Evolutionary conservation across 2,888 invertebrate species (phyloP), one percentile per base, ranked within the genome.

Genomic region (Mongoloraphidia duomilia): DNA sequence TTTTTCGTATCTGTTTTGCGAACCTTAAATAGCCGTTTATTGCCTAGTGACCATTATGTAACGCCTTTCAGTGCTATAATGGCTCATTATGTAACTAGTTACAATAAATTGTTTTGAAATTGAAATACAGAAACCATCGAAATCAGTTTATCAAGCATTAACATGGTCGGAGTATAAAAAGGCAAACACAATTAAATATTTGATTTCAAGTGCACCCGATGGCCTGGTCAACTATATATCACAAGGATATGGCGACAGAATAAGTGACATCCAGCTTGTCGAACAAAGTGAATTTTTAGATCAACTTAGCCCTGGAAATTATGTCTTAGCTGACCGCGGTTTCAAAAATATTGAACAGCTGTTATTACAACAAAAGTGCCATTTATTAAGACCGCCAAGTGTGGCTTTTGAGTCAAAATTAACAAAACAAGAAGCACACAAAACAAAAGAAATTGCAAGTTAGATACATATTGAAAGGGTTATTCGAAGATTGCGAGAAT

Each of bases 361-460:
- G 13, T 39, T 57, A 34, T 33, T 47, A 26, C 6, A 38, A 37
- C 51, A 49, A 50, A 51, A 49, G 33, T 52, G 50, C 49, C 42
- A 14, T 13, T 51, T 57, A 39, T 49, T 57, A 37, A 46, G 58
- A 46, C 57, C 57, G 13, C 57, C 56, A 41, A 51, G 51, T 44
- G 57, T 57, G 17, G 47, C 13, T 38, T 17, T 48, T 34, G 39
- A 13, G 36, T 10, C 34, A 35, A 53, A 51, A 49, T 41, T 43
- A 14, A 40, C 51, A 34, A 53, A 52, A 48, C n/a, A 38, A 34
- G 51, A 57, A 47, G 57, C 53, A 3, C 10, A 44, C 38, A 37
- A 55, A 49, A 49, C 49, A 8, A 54, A 55, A 51, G 36, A 44
- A 34, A 55, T 58, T n/a, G 55, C 55, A 5, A 49, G 50, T 34